These are phyloP conservation scores for Lytechinus variegatus DNA, from an alignment of 35 echinoderm and acorn worm genomes.

Conservation along the genomic window DNA sequence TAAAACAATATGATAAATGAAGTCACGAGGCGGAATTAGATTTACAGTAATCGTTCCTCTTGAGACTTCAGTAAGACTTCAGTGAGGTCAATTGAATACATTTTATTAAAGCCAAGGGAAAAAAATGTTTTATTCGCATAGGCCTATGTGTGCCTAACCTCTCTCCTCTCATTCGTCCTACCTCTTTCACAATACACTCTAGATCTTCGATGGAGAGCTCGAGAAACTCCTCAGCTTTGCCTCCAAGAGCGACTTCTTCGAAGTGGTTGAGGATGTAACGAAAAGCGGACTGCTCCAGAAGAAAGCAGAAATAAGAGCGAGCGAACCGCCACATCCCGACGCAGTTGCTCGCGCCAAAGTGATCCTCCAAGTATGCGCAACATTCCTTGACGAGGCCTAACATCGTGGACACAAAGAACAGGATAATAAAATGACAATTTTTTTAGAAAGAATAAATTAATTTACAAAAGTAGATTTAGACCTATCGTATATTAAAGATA, in stretches of 20 bases:
- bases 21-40: too few species aligned
- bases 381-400: slow-evolving; percentile 84
- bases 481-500: too few species aligned
- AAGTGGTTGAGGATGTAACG: slow-evolving; percentile 87
- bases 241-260: slow-evolving; percentile 68
- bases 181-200: slow-evolving; percentile 27
- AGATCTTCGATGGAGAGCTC: slow-evolving; percentile 78
- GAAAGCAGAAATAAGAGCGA: slow-evolving; percentile 84
- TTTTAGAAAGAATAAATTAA: not conserved
- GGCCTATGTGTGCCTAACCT: too few species aligned
- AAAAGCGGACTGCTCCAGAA: slow-evolving; percentile 69
- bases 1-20: too few species aligned
- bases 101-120: too few species aligned
- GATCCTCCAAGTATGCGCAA: slow-evolving; percentile 65
- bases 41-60: too few species aligned
- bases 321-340: slow-evolving; percentile 92
- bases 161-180: not conserved
- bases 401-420: not conserved
- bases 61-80: too few species aligned
- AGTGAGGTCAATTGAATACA: too few species aligned
- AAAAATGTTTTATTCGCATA: too few species aligned
- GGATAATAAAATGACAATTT: not conserved
- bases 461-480: too few species aligned
- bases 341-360: slow-evolving; percentile 76
- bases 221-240: slow-evolving; percentile 75